phyloP scores from a whole-genome alignment of 2,113 vertebrate species.

The Pagrus major region DNA sequence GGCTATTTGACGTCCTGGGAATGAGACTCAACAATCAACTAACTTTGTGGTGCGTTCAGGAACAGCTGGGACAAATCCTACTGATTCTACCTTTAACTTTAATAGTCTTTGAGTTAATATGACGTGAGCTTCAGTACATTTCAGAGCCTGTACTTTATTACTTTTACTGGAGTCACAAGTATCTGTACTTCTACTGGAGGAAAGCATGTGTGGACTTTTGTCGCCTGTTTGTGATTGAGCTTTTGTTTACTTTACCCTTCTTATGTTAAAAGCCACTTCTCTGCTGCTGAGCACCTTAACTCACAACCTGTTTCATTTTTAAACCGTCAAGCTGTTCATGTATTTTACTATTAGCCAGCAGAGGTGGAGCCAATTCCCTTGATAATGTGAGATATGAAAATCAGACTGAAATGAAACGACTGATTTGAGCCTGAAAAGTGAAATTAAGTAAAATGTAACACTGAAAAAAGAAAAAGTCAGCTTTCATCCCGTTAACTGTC shows the following conservation, averaged over 20 bases:
- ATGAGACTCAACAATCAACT: too few relatives aligned
- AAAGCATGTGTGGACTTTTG: too few relatives aligned
- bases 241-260: constrained; percentile 5
- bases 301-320: constrained; percentile 15
- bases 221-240: not conserved
- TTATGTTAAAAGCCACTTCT: not conserved
- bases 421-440: not conserved
- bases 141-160: too few relatives aligned
- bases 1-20: too few relatives aligned
- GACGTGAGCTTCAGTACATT: too few relatives aligned
- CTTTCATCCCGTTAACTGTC: not conserved
- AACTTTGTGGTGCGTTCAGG: too few relatives aligned
- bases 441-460: constrained; percentile 20
- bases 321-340: not conserved
- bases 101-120: too few relatives aligned
- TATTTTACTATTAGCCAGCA: constrained; percentile 5
- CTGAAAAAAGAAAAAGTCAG: not conserved
- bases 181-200: too few relatives aligned
- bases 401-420: not conserved
- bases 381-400: constrained; percentile 1
- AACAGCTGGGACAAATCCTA: too few relatives aligned
- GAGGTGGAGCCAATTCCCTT: constrained; percentile 2
- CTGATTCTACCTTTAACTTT: too few relatives aligned
- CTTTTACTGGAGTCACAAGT: too few relatives aligned
- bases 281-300: constrained; percentile 1